Conservation (phyloP, 2,888 invertebrate genomes). For the Catocala fraxini region DNA sequence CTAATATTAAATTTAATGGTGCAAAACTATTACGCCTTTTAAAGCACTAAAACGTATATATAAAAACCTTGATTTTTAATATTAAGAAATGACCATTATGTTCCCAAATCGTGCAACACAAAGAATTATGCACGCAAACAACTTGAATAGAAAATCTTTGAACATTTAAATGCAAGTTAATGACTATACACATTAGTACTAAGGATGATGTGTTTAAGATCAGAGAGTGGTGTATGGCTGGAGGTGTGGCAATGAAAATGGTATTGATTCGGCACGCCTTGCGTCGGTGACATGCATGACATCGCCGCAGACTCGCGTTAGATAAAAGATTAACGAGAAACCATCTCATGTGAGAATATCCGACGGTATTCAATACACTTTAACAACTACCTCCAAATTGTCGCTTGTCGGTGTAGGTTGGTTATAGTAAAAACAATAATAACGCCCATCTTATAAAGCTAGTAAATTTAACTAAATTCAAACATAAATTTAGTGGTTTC, state of each 20-base stretch:
- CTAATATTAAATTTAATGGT: no score
- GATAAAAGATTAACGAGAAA: constrained; percentile 77
- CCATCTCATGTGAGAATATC: constrained; percentile 66
- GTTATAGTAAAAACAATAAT: background rate
- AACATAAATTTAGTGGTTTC: no score
- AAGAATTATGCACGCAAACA: constrained; percentile 5
- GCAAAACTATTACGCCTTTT: no score
- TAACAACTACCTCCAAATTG: constrained; percentile 36
- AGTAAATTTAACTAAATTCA: no score
- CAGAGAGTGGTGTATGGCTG: constrained; percentile 54
- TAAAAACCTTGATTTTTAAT: background rate
- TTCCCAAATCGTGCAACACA: background rate
- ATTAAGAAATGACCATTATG: constrained; percentile 9
- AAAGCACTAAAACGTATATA: no score
- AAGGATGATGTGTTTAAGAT: constrained; percentile 66
- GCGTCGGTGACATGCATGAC: constrained; percentile 62
- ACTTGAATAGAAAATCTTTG: background rate
- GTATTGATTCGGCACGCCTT: constrained; percentile 61
- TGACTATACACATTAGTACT: constrained; percentile 68
- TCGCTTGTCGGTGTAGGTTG: background rate
- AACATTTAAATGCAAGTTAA: constrained; percentile 46
- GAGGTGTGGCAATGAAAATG: constrained; percentile 63
- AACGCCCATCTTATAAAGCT: no score
- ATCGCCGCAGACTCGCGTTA: constrained; percentile 63
- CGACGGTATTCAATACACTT: constrained; percentile 65